Percentiles rank a stretch among this genome's conserved stretches.
phyloP scores from a whole-genome alignment of 2,113 vertebrate species.

The Setophaga kirtlandii region DNA sequence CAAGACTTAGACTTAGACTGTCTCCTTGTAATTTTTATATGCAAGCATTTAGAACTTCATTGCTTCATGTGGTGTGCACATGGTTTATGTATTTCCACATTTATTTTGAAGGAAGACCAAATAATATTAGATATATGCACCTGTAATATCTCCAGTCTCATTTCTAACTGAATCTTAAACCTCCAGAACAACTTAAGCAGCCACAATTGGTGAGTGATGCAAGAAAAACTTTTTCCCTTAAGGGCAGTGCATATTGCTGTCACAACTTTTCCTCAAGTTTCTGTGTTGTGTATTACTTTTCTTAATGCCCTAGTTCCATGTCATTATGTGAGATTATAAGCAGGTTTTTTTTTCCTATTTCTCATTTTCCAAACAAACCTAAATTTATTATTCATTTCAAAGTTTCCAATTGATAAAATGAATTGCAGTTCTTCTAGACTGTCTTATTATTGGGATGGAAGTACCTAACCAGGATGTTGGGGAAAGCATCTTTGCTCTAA shows the following conservation, averaged over 20 bases:
- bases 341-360: neutral
- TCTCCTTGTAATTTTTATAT: neutral
- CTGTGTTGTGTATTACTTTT: neutral
- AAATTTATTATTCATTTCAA: neutral
- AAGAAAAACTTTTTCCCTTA: neutral
- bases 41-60: neutral
- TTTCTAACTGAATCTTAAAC: neutral
- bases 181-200: neutral
- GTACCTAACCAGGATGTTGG: neutral
- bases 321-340: neutral
- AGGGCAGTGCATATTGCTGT: neutral
- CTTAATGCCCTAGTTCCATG: neutral
- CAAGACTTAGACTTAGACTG: neutral
- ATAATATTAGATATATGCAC: neutral
- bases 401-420: neutral
- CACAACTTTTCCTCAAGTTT: neutral
- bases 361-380: neutral
- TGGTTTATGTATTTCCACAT: neutral
- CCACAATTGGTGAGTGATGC: neutral
- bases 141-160: neutral
- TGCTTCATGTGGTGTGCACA: accelerated
- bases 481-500: neutral
- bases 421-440: neutral
- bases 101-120: neutral
- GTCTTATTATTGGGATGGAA: neutral